Evolutionary conservation across 2,888 invertebrate species (phyloP), one percentile per base, ranked within the genome.

Genomic region (Teinopalpus imperialis): DNA sequence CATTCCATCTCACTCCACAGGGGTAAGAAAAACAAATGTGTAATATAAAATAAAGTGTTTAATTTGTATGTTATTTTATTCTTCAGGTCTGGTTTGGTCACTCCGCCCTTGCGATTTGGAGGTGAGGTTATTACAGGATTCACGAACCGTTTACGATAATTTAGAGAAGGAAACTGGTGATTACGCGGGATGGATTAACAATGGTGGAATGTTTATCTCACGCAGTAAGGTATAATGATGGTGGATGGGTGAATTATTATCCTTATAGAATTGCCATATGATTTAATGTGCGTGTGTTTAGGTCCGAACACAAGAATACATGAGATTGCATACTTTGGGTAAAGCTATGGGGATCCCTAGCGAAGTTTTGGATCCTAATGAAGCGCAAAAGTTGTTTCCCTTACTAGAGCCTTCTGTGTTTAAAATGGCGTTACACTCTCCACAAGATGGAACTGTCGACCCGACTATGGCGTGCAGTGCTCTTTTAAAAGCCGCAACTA

Each of bases 141-240:
- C 96, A 0, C 90, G 93, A 43, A 80, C 90, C 10, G 90, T 96
- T 32, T 90, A 97, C 58, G 90, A 89, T 34, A 86, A 89, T 20
- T 77, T 97, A 40, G 95, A 96, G 72, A 76, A 91, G 36, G 97
- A 97, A 76, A 94, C 94, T 0, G 97, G 94, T 0, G 85, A 94
- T 5, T 90, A 94, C 75, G 93, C 97, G 0, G 97, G 97, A 0
- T 97, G 95, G 94, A 94, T 93, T 57, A 93, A 95, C 71, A 97
- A 97, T 79, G 97, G 97, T 1, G 97, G 97, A 26, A 90, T 98
- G 61, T 97, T 96, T 74, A 94, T 97, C 56, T 96, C 97, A 0
- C 68, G 87, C 10, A 86, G 85, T 54, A 68, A 76, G 69, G 88
- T 87, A 61, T 24, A 24, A 2, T 16, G 6, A 39, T 16, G 12